Base-by-base conservation (phyloP, 2,888 invertebrate genomes). In the Pollenia labialis region DNA sequence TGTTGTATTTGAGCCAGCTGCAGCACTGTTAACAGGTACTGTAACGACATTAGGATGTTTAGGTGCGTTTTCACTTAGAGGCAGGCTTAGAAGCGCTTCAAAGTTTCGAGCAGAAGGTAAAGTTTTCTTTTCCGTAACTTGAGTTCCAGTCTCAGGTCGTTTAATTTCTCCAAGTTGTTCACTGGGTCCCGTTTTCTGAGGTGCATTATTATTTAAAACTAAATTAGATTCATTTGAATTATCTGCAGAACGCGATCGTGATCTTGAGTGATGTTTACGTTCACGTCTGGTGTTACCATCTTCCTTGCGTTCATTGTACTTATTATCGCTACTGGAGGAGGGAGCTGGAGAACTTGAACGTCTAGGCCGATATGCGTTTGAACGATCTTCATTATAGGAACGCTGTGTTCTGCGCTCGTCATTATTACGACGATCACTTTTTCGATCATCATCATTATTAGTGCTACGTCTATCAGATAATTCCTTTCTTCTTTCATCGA, bases 41-140 rank as follows among this genome's bases (percentile, higher is more conserved):
- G 88, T 89, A 85, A 90, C 91, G 80, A 90, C 83, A 88, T 90
- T 90, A 87, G 94, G 94, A 90, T 94, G 94, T 84, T 89, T 90
- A 9, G 88, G 87, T 44, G 88, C 88, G 8, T 87, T 88, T 76
- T 89, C 89, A 69, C 87, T 89, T 12, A 91, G 88, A 16, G 92
- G 92, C 56, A 92, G 85, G 16, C 89, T 89, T 83, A 92, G 88
- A 23, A 92, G 87, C 16, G 92, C 89, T 89, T 88, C 82, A 88
- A 89, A 62, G 85, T 89, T 75, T 23, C 89, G 54, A 86, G 88
- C n/a, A 64, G 88, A 32, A 60, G 87, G 85, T 66, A 82, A 54
- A 18, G 42, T 9, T 46, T 85, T 87, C 48, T 85, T 87, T 7
- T 85, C 87, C 44, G 48, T 23, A 52, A 46, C 9, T 77, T 66